These are phyloP conservation scores for Syrphus vitripennis DNA, from an alignment of 2,888 invertebrate species.

Conservation along the genomic window DNA sequence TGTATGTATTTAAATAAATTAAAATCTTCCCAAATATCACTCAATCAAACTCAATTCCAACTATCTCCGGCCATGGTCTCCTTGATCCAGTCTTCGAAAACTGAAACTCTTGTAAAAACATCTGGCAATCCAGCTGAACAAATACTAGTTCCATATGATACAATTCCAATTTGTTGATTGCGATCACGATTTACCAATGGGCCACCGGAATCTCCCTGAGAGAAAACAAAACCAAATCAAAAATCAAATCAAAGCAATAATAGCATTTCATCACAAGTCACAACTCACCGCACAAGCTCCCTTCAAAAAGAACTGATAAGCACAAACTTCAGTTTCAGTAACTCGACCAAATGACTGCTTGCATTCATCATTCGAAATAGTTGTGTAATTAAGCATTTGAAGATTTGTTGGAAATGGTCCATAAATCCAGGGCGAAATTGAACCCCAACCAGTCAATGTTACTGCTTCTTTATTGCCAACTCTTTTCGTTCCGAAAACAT, in stretches of 20 bases:
- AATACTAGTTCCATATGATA: conserved; percentile 76
- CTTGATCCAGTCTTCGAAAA: conserved; percentile 78
- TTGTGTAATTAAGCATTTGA: conserved; percentile 74
- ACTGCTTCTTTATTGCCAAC: conserved; percentile 72
- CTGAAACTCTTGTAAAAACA: conserved; percentile 80
- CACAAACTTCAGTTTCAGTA: conserved; percentile 76
- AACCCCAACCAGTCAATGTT: conserved; percentile 78
- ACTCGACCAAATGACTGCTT: conserved; percentile 73
- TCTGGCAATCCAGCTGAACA: conserved; percentile 76
- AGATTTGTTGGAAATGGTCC: conserved; percentile 72
- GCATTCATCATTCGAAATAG: conserved; percentile 75
- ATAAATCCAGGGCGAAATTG: conserved; percentile 73
- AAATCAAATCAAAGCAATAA: no score
- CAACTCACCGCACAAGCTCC: conserved; percentile 80
- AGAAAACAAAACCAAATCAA: background rate
- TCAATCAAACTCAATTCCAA: conserved; percentile 15
- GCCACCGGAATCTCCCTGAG: conserved; percentile 79
- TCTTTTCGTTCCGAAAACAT: conserved; percentile 77
- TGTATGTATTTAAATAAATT: background rate
- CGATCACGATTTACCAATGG: conserved; percentile 75
- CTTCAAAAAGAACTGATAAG: conserved; percentile 74
- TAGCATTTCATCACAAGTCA: no score
- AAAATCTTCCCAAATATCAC: background rate
- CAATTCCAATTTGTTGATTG: conserved; percentile 74
- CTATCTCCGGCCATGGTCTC: background rate